A percentile compares a stretch with the other conserved stretches of the same genome.
phyloP scores from a whole-genome alignment of 2,113 vertebrate genomes.

The Lepus americanus region DNA sequence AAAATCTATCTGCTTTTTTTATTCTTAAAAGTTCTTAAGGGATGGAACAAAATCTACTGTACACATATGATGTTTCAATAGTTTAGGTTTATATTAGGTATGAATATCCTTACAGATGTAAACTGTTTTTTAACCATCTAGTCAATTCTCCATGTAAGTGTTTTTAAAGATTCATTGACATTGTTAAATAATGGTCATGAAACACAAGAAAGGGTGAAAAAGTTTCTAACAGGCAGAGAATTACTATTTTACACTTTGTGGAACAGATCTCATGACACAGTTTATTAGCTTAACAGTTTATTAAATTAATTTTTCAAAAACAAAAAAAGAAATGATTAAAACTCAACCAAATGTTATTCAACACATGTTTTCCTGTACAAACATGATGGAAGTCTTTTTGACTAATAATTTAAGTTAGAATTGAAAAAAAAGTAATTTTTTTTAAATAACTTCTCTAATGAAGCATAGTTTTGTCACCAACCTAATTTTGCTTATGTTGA shows the following conservation, averaged over 20 bases:
- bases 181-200: conserved; percentile 18
- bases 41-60: neutral
- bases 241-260: conserved; percentile 24
- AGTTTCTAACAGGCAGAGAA: neutral
- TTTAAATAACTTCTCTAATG: neutral
- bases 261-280: neutral
- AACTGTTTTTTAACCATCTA: neutral
- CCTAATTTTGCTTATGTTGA: neutral
- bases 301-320: conserved; percentile 46
- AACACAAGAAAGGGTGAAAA: conserved; percentile 37
- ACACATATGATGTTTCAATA: neutral
- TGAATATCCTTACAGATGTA: conserved; percentile 41
- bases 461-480: neutral
- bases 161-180: conserved; percentile 35
- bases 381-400: neutral
- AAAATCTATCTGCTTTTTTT: neutral
- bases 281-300: neutral
- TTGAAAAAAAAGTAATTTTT: neutral
- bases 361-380: neutral
- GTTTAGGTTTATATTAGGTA: neutral
- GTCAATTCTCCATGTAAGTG: neutral
- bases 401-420: neutral
- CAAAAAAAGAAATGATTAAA: conserved; percentile 15
- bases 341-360: neutral
- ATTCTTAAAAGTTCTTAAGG: neutral